These are phyloP conservation scores for Salvelinus sp. DNA, from an alignment of 2,113 vertebrate species.

Conservation along the genomic window DNA sequence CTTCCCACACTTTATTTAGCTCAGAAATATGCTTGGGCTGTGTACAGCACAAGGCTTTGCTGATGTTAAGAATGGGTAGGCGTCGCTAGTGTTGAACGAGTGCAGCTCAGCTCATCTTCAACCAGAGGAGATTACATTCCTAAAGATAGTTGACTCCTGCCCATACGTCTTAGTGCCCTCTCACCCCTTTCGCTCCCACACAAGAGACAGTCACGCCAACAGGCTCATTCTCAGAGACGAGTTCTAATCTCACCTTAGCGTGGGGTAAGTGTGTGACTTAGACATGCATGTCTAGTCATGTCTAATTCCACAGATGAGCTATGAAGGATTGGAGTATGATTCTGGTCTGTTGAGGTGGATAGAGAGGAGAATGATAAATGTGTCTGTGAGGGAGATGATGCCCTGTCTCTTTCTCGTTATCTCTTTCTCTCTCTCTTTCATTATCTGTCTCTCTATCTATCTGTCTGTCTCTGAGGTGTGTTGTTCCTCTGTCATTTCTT, in stretches of 20 bases:
- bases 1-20: not conserved
- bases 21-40: not conserved
- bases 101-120: not conserved
- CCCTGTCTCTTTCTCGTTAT: not conserved
- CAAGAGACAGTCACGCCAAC: no score
- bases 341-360: not conserved
- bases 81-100: not conserved
- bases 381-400: not conserved
- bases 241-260: no score
- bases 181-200: not conserved
- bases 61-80: conserved; percentile 9
- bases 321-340: no score
- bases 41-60: not conserved
- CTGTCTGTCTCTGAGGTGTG: no score
- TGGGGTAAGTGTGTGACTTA: no score
- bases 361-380: not conserved
- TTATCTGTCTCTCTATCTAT: no score
- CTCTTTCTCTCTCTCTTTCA: no score
- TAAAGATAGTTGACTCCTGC: not conserved
- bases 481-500: no score
- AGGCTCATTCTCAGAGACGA: no score
- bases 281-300: no score
- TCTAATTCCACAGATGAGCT: no score
- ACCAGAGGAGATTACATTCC: not conserved
- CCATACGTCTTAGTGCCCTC: not conserved